These are phyloP conservation scores for Notoglanidium macrostoma DNA, from an alignment of 2,797 vertebrate species.

Conservation along the genomic window DNA sequence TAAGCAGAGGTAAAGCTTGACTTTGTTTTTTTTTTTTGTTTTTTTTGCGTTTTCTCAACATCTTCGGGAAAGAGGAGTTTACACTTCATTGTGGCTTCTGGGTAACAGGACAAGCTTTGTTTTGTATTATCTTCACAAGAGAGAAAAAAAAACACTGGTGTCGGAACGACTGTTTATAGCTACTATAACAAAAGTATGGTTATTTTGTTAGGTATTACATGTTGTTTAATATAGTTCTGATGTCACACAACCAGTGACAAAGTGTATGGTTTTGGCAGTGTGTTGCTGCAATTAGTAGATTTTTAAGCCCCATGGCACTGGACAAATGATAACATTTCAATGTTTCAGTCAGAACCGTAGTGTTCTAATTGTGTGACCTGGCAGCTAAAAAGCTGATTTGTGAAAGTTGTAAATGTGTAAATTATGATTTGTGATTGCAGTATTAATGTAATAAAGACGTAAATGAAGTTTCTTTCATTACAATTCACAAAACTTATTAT, in stretches of 20 bases:
- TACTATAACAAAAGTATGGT: not conserved
- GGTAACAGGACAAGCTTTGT: not conserved
- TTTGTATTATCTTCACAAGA: not conserved
- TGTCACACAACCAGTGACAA: not conserved
- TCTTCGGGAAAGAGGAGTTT: not conserved
- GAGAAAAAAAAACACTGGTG: not conserved
- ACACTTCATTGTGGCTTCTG: not conserved
- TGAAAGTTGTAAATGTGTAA: too few relatives aligned
- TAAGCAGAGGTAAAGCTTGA: too few relatives aligned
- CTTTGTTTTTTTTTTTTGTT: too few relatives aligned
- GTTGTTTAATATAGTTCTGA: not conserved
- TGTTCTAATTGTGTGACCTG: not conserved
- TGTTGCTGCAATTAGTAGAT: not conserved
- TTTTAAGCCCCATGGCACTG: not conserved
- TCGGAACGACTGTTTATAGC: not conserved
- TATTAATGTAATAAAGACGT: not conserved
- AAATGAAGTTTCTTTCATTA: not conserved
- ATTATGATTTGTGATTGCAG: not conserved
- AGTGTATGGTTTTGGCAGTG: not conserved
- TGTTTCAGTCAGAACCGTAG: not conserved
- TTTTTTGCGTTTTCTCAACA: too few relatives aligned
- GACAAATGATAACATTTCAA: not conserved
- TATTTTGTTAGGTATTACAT: not conserved
- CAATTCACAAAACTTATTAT: not conserved
- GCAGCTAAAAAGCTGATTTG: not conserved